Conservation (phyloP, 1,140 invertebrate species). For the Diuraphis noxia region DNA sequence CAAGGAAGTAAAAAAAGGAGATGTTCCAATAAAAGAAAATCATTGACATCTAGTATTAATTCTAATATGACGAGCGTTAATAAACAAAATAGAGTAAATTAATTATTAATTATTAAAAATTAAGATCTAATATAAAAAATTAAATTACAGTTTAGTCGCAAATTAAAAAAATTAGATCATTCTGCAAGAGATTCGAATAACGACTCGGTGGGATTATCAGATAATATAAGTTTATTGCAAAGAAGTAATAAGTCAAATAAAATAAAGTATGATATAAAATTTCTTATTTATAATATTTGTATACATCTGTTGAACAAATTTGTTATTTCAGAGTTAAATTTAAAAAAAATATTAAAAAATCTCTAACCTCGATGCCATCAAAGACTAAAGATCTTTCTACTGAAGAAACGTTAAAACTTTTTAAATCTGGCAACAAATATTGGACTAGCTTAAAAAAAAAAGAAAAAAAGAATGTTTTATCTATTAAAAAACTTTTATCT, state of each 20-base stretch:
- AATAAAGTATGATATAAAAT: conserved; percentile 16
- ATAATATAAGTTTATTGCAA: conserved; percentile 41
- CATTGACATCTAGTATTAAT: neutral
- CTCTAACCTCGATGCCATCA: neutral
- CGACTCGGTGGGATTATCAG: conserved; percentile 7
- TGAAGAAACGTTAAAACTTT: neutral
- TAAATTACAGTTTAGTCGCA: neutral
- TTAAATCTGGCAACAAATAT: neutral
- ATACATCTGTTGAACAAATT: neutral
- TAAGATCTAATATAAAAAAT: neutral
- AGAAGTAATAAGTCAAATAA: conserved; percentile 27
- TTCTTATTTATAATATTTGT: neutral
- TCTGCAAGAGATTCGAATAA: neutral
- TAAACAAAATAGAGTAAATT: neutral
- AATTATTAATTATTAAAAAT: neutral
- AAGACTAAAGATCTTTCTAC: neutral
- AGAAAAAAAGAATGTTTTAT: conserved; percentile 11
- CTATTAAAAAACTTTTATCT: conserved; percentile 35
- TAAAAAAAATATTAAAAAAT: conserved; percentile 5
- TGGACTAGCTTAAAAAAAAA: conserved; percentile 4
- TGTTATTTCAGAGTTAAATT: conserved; percentile 23
- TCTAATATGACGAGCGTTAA: neutral
- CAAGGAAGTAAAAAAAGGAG: neutral
- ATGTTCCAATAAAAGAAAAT: conserved; percentile 24
- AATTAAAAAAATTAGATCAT: conserved; percentile 20